A percentile compares a stretch with the other conserved stretches of the same genome.
phyloP scores from a whole-genome alignment of 2,797 vertebrate genomes.

The Borostomias antarcticus region DNA sequence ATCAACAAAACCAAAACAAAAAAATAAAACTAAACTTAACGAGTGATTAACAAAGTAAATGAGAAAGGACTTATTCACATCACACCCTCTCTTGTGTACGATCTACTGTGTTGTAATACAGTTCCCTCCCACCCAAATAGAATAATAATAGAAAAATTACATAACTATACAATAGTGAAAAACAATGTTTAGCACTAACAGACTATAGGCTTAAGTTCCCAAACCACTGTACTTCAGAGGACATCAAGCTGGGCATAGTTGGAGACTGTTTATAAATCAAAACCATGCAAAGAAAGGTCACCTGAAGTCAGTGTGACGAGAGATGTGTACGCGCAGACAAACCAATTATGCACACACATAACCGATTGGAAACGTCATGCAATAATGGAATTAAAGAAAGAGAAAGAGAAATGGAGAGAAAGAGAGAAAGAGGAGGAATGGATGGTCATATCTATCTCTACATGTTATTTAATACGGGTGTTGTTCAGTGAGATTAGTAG shows the following conservation, averaged over 20 bases:
- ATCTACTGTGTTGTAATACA: too few relatives aligned
- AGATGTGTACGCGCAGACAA: constrained; percentile 13
- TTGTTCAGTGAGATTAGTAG: neutral
- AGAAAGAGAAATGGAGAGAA: too few relatives aligned
- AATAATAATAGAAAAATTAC: too few relatives aligned
- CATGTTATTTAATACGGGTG: neutral
- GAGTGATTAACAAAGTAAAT: neutral
- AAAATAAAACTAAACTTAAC: neutral
- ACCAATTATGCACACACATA: too few relatives aligned
- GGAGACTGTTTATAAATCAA: constrained; percentile 54
- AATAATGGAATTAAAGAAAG: neutral
- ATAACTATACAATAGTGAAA: too few relatives aligned
- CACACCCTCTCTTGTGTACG: neutral
- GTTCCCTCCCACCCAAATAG: too few relatives aligned
- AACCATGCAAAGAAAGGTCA: too few relatives aligned
- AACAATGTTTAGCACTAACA: too few relatives aligned
- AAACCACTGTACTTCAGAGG: too few relatives aligned
- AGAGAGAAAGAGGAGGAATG: neutral
- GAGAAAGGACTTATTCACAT: neutral
- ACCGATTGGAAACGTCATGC: neutral
- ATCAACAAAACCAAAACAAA: constrained; percentile 4
- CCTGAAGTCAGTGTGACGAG: constrained; percentile 19
- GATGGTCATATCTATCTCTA: neutral
- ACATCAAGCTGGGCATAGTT: too few relatives aligned
- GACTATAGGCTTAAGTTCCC: too few relatives aligned